Base-by-base conservation (phyloP, 92 coral and sea anemone genomes). In the Hydrozoanthus gracilis region DNA sequence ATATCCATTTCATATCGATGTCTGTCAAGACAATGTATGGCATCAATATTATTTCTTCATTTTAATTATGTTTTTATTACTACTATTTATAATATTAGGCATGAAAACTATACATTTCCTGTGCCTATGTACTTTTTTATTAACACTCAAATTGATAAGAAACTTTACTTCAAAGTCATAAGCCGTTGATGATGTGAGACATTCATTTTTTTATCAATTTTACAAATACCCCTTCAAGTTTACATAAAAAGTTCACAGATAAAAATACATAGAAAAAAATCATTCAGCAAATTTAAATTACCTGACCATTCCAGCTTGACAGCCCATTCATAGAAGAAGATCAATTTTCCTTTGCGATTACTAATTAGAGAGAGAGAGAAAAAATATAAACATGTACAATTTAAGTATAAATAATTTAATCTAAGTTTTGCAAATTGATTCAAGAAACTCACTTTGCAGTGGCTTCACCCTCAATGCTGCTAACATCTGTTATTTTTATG, bases 311-410 rank as follows among this genome's bases (percentile, higher is more conserved):
- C 99, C 69, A 96, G 83, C 51, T 89, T 89, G 79, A 96, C 76
- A 6, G 88, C 92, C 98, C 96, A 96, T 84, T 96, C 99, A 93
- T 96, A 96, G 88, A 96, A 92, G 89, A 96, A 96, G 55, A 96
- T 96, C 69, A 96, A 89, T 90, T 95, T 95, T 16, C 92, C 98
- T 95, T 96, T 96, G 72, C 99, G 90, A 91, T 96, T 95, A 90
- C 99, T 96, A 78, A 14, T 75, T 77, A 58, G 20, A 77, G 77
- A 51, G 83, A 51, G 51, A 47, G n/a, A n/a, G n/a, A 11, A 72
- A 46, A 58, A 82, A n/a, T 48, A 49, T 27, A 0, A 27, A 27
- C 8, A 64, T 10, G 5, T 2, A 64, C 20, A 4, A 6, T 20
- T n/a, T 18, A 27, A 67, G 7, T 20, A 6, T 8, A 3, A 6